Conservation (phyloP, 2,797 vertebrate genomes). For the Avahi laniger region DNA sequence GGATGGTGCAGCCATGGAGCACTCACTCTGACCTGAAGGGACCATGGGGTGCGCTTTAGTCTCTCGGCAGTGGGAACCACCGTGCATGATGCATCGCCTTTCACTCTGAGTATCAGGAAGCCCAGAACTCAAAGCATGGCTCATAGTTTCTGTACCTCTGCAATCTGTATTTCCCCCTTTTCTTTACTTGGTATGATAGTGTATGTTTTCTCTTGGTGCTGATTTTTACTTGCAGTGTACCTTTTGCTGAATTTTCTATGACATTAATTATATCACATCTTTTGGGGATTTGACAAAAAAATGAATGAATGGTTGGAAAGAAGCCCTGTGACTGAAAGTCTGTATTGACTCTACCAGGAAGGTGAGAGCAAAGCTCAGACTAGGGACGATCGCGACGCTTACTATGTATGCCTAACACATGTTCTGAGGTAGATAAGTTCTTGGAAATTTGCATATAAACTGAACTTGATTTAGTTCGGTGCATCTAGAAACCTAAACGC, state of each 20-base stretch:
- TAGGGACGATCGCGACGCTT: background rate
- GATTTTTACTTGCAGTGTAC: background rate
- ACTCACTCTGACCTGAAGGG: background rate
- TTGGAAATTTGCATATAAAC: background rate
- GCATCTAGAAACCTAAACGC: background rate
- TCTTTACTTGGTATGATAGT: background rate
- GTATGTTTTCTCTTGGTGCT: background rate
- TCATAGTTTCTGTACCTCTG: background rate
- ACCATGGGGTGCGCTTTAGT: background rate
- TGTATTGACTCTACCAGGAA: background rate
- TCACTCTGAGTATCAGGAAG: background rate
- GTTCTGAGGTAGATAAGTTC: background rate
- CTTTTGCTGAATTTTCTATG: background rate
- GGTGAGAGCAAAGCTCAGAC: background rate
- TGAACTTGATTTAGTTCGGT: background rate
- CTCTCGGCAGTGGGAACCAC: background rate
- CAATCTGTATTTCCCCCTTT: background rate
- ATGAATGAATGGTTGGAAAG: background rate
- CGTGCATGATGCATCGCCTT: background rate
- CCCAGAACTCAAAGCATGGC: background rate
- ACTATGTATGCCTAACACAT: background rate
- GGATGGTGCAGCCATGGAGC: rapidly evolving
- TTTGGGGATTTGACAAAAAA: background rate
- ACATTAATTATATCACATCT: background rate
- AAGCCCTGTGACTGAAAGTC: background rate